These are phyloP conservation scores for Ancistrus triradiatus DNA, from an alignment of 2,113 vertebrate genomes.

Conservation along the genomic window DNA sequence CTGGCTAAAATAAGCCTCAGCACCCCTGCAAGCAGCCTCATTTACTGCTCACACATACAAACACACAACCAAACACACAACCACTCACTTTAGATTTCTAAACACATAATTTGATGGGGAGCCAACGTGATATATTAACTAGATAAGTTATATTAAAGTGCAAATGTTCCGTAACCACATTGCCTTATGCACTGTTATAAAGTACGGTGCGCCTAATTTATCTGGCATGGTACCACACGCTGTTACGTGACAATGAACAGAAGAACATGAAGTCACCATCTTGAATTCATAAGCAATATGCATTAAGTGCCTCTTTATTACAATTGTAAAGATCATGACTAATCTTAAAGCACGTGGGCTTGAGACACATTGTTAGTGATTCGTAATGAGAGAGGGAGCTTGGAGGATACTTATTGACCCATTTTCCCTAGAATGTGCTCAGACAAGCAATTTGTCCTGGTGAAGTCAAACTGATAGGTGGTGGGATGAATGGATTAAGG, in stretches of 20 bases:
- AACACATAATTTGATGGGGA: no score
- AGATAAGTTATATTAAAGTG: no score
- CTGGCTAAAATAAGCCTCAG: conserved; percentile 44
- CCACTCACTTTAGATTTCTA: no score
- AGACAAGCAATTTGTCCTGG: conserved; percentile 74
- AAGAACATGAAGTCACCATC: no score
- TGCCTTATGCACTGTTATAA: no score
- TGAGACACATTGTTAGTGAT: conserved; percentile 64
- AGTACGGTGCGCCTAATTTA: no score
- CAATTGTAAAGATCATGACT: conserved; percentile 25
- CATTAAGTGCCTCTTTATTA: conserved; percentile 26
- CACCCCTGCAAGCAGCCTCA: conserved; percentile 39
- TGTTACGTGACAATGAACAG: no score
- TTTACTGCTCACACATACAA: conserved; percentile 37
- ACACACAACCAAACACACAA: conserved; percentile 15
- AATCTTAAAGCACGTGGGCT: conserved; percentile 24
- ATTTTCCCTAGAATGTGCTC: conserved; percentile 64
- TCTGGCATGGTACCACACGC: no score
- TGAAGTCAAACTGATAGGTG: conserved; percentile 79
- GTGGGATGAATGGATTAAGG: conserved; percentile 76
- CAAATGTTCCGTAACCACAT: no score
- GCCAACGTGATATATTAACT: no score
- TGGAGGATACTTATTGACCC: conserved; percentile 73
- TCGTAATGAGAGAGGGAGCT: conserved; percentile 53
- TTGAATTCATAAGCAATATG: conserved; percentile 25